These are phyloP conservation scores for Ophonus ardosiacus DNA, from an alignment of 2,888 invertebrate genomes.

Conservation along the genomic window DNA sequence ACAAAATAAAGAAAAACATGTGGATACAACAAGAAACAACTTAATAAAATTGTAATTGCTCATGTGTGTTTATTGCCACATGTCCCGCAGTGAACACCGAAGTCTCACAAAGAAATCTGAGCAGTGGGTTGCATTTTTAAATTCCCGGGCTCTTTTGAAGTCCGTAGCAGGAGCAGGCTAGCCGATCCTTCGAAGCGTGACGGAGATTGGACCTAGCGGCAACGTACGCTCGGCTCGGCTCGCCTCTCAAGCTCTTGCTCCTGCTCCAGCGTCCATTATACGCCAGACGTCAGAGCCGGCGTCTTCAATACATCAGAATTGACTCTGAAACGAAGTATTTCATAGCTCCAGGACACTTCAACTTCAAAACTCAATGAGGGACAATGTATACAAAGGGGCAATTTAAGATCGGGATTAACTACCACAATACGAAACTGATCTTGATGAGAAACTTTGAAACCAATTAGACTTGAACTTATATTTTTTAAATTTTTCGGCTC, in stretches of 20 bases:
- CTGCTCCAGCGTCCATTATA: constrained; percentile 31
- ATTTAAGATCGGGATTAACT: not conserved
- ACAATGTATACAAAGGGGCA: not conserved
- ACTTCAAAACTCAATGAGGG: not conserved
- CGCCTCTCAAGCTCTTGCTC: not conserved
- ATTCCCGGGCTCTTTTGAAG: constrained; percentile 31
- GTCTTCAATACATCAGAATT: constrained; percentile 55
- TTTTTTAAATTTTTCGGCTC: too few species aligned
- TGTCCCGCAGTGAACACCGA: too few species aligned
- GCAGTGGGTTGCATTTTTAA: constrained; percentile 7
- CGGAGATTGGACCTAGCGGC: constrained; percentile 51
- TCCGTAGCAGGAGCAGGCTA: not conserved
- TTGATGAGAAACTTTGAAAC: not conserved
- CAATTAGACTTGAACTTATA: not conserved
- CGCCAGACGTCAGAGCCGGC: constrained; percentile 7
- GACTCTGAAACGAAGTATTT: constrained; percentile 57
- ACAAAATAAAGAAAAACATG: not conserved
- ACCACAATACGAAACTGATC: not conserved
- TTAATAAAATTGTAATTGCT: not conserved
- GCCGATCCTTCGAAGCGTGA: not conserved
- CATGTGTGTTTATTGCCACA: not conserved
- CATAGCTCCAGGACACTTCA: constrained; percentile 37
- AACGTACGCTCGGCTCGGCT: not conserved
- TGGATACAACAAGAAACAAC: not conserved
- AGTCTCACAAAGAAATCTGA: constrained; percentile 23